Percentiles rank a stretch among this genome's conserved stretches.
Evolutionary conservation across 2,113 vertebrate species (phyloP).

Genomic region (Archocentrus centrarchus): DNA sequence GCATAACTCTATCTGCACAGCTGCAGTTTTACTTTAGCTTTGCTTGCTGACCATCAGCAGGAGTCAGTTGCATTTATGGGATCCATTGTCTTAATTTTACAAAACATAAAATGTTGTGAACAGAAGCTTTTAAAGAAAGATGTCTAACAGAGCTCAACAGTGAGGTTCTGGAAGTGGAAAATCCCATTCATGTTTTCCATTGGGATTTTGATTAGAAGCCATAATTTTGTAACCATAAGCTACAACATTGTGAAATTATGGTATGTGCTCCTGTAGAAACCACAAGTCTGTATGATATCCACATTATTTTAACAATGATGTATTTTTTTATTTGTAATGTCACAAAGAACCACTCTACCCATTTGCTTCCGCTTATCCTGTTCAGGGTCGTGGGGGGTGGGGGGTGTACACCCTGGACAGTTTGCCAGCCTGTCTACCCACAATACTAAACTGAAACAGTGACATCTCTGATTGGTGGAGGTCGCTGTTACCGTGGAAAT

Average conservation of each 20-base stretch:
- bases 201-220: neutral
- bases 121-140: neutral
- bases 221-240: neutral
- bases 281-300: neutral
- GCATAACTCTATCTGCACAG: neutral
- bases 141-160: neutral
- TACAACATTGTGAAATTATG: neutral
- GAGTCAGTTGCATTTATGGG: neutral
- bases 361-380: too few relatives aligned
- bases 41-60: neutral
- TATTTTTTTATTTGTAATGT: neutral
- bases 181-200: neutral
- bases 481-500: neutral
- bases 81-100: neutral
- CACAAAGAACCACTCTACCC: too few relatives aligned
- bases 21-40: neutral
- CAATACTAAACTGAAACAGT: neutral
- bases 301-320: neutral
- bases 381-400: too few relatives aligned
- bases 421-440: too few relatives aligned
- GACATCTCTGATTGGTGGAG: neutral
- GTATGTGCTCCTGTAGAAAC: neutral
- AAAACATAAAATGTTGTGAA: neutral
- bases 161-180: neutral
- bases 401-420: too few relatives aligned